These are phyloP conservation scores for Melanchra persicariae DNA, from an alignment of 2,888 invertebrate species.

Conservation along the genomic window DNA sequence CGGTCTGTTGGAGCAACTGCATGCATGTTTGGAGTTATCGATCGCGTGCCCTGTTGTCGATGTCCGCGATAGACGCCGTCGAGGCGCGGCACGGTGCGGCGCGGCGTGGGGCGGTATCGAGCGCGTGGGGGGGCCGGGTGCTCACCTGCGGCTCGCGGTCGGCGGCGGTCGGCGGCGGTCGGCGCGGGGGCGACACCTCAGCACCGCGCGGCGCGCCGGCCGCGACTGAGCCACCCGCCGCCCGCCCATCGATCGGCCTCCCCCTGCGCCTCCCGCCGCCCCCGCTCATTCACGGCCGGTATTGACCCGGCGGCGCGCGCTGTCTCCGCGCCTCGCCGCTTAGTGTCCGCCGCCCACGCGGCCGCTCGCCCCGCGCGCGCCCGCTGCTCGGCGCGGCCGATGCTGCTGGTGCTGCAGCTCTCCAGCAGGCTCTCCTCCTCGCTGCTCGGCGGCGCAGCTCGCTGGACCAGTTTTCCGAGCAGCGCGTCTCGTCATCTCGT, in stretches of 20 bases:
- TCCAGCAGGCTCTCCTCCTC: not conserved
- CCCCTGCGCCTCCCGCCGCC: slow-evolving; percentile 65
- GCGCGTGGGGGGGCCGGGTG: slow-evolving; percentile 61
- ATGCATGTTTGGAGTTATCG: slow-evolving; percentile 37
- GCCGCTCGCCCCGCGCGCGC: not conserved
- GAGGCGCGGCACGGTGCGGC: slow-evolving; percentile 35
- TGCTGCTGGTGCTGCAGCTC: not conserved
- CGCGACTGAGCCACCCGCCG: slow-evolving; percentile 77
- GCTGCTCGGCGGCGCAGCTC: not conserved
- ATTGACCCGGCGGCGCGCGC: slow-evolving; percentile 51
- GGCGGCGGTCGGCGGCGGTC: slow-evolving; percentile 65
- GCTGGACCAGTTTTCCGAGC: not conserved
- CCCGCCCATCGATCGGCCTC: slow-evolving; percentile 78
- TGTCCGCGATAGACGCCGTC: slow-evolving; percentile 11
- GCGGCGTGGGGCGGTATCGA: slow-evolving; percentile 52
- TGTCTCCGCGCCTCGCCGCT: slow-evolving; percentile 36
- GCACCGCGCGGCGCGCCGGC: slow-evolving; percentile 81
- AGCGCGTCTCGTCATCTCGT: not conserved
- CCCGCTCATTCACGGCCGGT: slow-evolving; percentile 53
- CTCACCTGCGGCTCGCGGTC: slow-evolving; percentile 44
- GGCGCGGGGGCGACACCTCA: slow-evolving; percentile 77
- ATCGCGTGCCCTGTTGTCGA: slow-evolving; percentile 29
- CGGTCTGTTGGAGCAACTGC: slow-evolving; percentile 29
- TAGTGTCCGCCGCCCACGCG: slow-evolving; percentile 40
- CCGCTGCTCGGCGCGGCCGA: not conserved